Conservation (phyloP, 2,113 vertebrate genomes). For the Pogona vitticeps region DNA sequence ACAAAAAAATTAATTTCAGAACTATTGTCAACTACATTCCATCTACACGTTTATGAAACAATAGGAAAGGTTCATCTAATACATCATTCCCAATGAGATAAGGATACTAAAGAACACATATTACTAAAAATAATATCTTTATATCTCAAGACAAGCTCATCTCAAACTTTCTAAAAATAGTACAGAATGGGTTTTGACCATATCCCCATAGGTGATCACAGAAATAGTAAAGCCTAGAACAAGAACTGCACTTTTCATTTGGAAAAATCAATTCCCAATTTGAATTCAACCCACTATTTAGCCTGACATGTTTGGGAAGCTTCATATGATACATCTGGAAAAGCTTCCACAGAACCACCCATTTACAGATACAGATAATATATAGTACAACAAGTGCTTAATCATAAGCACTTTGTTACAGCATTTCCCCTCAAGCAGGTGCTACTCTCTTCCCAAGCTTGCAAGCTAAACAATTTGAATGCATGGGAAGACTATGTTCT, state of each 20-base stretch:
- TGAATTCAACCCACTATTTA: neutral
- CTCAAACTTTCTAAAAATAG: neutral
- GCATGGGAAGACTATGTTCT: slow-evolving; percentile 7
- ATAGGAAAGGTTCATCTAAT: neutral
- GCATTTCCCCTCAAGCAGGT: neutral
- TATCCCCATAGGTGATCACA: neutral
- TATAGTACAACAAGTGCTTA: neutral
- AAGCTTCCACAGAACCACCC: neutral
- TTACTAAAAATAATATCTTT: neutral
- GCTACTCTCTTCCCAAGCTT: neutral
- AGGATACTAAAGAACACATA: neutral
- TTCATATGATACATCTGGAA: neutral
- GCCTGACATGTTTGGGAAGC: neutral
- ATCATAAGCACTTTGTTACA: neutral
- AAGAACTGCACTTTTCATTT: neutral
- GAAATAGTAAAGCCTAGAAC: neutral
- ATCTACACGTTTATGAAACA: neutral
- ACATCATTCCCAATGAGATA: neutral
- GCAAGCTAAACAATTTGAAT: neutral
- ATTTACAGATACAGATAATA: neutral
- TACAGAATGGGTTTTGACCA: neutral
- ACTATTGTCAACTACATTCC: neutral
- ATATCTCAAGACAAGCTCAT: neutral
- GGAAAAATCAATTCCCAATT: neutral
- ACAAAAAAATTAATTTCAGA: no score